Base-by-base conservation (phyloP, 2,797 vertebrate genomes). In the Lacerta viridis region DNA sequence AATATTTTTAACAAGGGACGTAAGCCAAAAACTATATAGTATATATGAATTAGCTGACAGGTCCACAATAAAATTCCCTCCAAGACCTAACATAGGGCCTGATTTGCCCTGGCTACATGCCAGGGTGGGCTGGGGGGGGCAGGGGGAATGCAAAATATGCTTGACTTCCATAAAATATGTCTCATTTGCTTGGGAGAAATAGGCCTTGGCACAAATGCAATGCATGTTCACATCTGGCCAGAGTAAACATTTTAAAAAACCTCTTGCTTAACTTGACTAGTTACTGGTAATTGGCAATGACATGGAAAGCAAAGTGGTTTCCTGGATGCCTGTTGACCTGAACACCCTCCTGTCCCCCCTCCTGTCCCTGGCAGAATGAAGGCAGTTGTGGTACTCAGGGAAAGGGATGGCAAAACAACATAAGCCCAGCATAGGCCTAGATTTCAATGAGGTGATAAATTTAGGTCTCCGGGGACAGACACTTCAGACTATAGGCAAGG, bases 191-290 rank as follows among this genome's bases (percentile, higher is more conserved):
- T 79, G 15, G 29, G 50, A 18, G 88, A 89, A 75, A 4, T 43
- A 69, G 88, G 25, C 41, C 25, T 90, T 90, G 89, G 69, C 83
- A 27, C 59, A 92, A 50, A 55, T 55, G n/a, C 55, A 93, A 80
- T 82, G 41, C 86, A 87, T 66, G 7, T 88, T 93, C 87, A 89
- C 36, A 74, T 76, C 76, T 61, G 71, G 39, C 46, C 2, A 0
- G 25, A 17, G 5, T 2, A 0, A 46, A 90, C 66, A 79, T 39
- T 88, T 88, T 33, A 85, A 75, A 74, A 77, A 20, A 66, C 0
- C 64, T 77, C 69, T 79, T 15, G 88, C 90, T 92, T 72, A 85
- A 17, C 46, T 84, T 25, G n/a, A 75, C 23, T 80, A 89, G 33
- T 86, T 87, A 33, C 33, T 33, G 33, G 33, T 33, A 89, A 91